These are phyloP conservation scores for Phoenoteleia sp. DNA, from an alignment of 2,888 invertebrate species.

Conservation along the genomic window DNA sequence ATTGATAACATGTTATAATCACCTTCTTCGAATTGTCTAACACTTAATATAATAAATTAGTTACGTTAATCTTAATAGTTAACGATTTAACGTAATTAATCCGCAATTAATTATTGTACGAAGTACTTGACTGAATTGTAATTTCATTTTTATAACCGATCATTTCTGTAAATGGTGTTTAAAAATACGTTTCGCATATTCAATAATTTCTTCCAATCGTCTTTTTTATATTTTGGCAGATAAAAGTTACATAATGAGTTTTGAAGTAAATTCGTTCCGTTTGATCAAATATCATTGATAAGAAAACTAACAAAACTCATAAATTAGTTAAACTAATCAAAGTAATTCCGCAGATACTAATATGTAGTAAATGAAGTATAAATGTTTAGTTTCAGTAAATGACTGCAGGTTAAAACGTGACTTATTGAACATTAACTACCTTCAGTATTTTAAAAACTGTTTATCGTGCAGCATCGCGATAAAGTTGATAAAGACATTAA, in stretches of 20 bases:
- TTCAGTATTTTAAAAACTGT: not conserved
- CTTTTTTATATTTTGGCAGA: not conserved
- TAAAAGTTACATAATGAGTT: not conserved
- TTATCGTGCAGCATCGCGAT: too few relatives aligned
- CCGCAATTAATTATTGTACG: too few relatives aligned
- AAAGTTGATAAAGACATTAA: too few relatives aligned
- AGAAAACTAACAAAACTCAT: not conserved
- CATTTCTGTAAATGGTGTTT: too few relatives aligned
- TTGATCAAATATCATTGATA: not conserved
- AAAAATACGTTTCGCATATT: too few relatives aligned
- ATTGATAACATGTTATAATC: too few relatives aligned
- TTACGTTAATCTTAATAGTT: too few relatives aligned
- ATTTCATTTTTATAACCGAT: too few relatives aligned
- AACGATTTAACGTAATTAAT: too few relatives aligned
- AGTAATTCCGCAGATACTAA: not conserved
- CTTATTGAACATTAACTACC: not conserved
- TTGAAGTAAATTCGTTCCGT: not conserved
- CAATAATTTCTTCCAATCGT: not conserved
- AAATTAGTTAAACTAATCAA: not conserved
- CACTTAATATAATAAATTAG: too few relatives aligned
- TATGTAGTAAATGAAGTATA: not conserved
- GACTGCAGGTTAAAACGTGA: not conserved
- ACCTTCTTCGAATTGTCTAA: too few relatives aligned
- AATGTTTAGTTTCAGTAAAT: not conserved
- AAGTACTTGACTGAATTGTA: too few relatives aligned